Base-by-base conservation (phyloP, 1,140 invertebrate genomes). In the Camponotus pennsylvanicus region DNA sequence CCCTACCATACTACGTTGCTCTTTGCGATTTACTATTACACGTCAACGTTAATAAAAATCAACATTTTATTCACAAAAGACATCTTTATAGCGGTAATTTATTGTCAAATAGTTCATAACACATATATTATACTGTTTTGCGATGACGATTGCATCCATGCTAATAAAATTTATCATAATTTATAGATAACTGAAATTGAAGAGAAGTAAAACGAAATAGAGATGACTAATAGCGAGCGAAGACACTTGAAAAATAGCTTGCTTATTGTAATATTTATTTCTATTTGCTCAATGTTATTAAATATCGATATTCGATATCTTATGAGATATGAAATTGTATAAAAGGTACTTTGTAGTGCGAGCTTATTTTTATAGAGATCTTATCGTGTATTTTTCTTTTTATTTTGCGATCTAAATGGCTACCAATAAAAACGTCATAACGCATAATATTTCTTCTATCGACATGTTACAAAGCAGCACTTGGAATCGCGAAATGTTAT, bases 261-360 rank as follows among this genome's bases (percentile, higher is more conserved):
- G 13, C 32, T 37, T 57, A 61, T 83, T 73, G 64, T 49, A 52
- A 34, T 73, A 52, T 61, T 64, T 21, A 15, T 42, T 32, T 45
- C 88, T 91, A 79, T 89, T 93, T 92, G 90, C 89, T 90, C 90
- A 92, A 93, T 88, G 80, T 86, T 88, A 88, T 93, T 92, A 93
- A 93, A 93, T 92, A 92, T 92, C 86, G 71, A 86, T 86, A 86
- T 79, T 92, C 86, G 71, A 86, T 86, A 86, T 79, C 91, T 93
- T 92, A 91, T 86, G 86, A 88, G 71, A 86, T 86, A 86, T 71
- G 63, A 83, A 83, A 77, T 77, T 86, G 73, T 79, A 88, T 84
- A 91, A 91, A 92, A 92, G 71, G 42, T 71, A 82, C 70, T 85
- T 90, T 88, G 87, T 85, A 73, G 66, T 77, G 86, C 88, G 77